phyloP scores from a whole-genome alignment of 1,140 invertebrate genomes.

The Coboldia fuscipes region DNA sequence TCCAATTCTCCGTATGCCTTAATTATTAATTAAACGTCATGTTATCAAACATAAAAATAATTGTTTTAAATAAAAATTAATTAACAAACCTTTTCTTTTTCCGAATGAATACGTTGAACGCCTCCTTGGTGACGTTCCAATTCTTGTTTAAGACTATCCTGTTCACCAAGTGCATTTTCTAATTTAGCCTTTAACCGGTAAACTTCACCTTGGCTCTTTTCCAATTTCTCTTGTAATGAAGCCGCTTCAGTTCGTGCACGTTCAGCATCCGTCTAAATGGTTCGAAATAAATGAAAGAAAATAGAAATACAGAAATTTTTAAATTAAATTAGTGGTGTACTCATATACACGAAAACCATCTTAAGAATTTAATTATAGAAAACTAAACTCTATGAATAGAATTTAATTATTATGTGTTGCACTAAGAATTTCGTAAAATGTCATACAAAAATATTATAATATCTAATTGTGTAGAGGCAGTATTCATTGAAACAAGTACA shows the following conservation, averaged over 20 bases:
- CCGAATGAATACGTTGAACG: constrained; percentile 60
- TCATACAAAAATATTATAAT: too few species aligned
- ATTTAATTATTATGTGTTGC: too few species aligned
- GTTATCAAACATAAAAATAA: not conserved
- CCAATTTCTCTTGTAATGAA: constrained; percentile 73
- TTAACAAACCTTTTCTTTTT: constrained; percentile 47
- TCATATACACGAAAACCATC: too few species aligned
- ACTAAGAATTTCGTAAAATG: too few species aligned
- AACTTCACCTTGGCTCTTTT: constrained; percentile 85
- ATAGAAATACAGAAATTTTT: not conserved
- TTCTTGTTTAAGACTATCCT: constrained; percentile 78
- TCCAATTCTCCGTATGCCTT: constrained; percentile 56
- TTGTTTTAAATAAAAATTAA: not conserved
- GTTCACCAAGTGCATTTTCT: constrained; percentile 85
- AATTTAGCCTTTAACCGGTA: constrained; percentile 80
- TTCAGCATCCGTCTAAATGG: constrained; percentile 54
- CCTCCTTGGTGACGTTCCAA: constrained; percentile 43
- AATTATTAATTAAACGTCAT: too few species aligned
- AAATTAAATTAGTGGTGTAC: not conserved
- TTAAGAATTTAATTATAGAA: too few species aligned
- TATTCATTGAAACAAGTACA: too few species aligned
- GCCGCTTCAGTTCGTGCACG: constrained; percentile 60
- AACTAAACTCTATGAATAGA: too few species aligned
- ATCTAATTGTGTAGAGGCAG: too few species aligned
- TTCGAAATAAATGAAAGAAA: not conserved